phyloP scores from a whole-genome alignment of 2,113 vertebrate genomes.

The Tenebrosternarchus preto region DNA sequence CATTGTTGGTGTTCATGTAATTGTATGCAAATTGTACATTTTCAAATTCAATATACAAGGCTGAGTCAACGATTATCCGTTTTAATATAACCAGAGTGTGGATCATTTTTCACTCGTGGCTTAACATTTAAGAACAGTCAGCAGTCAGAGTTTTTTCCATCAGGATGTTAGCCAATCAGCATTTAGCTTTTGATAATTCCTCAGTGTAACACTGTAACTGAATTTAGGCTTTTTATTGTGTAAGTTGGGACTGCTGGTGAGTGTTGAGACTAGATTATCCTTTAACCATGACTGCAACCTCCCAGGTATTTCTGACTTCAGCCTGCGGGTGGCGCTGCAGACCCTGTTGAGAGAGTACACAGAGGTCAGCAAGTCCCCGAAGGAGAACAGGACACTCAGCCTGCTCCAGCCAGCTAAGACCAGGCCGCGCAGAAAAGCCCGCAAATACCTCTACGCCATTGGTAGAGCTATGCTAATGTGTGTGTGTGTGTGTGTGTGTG shows the following conservation, averaged over 20 bases:
- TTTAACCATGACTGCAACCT: no score
- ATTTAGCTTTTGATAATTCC: no score
- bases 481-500: not conserved
- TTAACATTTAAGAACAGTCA: no score
- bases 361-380: slow-evolving; percentile 87
- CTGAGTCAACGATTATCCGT: no score
- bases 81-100: no score
- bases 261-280: not conserved
- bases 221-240: not conserved
- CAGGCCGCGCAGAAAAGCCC: slow-evolving; percentile 92
- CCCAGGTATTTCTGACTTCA: slow-evolving; percentile 91
- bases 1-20: no score
- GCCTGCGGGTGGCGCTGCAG: slow-evolving; percentile 94
- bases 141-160: no score
- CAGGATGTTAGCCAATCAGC: no score
- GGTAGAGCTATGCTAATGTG: slow-evolving; percentile 68
- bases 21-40: no score
- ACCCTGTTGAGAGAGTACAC: slow-evolving; percentile 96
- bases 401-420: slow-evolving; percentile 86
- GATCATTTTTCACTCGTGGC: no score
- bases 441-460: slow-evolving; percentile 97
- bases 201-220: no score
- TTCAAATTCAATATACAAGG: no score
- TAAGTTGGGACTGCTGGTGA: slow-evolving; percentile 23
- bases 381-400: slow-evolving; percentile 89